Base-by-base conservation (phyloP, 2,888 invertebrate genomes). In the Spilosoma lubricipeda region DNA sequence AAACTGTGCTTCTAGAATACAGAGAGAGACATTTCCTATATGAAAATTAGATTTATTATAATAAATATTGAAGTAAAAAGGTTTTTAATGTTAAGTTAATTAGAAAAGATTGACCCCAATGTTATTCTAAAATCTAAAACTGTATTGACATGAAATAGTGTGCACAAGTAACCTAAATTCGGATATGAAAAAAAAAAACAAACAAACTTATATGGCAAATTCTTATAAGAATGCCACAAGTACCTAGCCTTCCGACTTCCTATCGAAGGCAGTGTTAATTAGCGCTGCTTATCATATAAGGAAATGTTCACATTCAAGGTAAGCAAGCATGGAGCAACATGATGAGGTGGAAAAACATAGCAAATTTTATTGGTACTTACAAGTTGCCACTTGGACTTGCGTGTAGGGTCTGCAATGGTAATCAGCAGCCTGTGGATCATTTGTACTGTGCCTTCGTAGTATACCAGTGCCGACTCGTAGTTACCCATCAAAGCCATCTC, bases 401-500 rank as follows among this genome's bases (percentile, higher is more conserved):
- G 96, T 76, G 97, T 96, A 59, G 97, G 97, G 92, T 99, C 98
- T 23, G 97, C 97, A 79, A 98, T 98, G 72, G 97, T 97, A 48
- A 97, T 96, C 67, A 99, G 96, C 77, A 99, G 96, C 87, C 98
- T 97, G 87, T 98, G 98, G 86, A 99, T 97, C 96, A 99, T 98
- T 92, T 99, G 98, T 76, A 99, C 97, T 18, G 98, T 98, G 72
- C 98, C 98, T 92, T 99, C 98, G 91, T 99, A 99, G 93, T 99
- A 99, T 76, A 99, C 98, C 83, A 98, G 97, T 39, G 99, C 98
- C 80, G 98, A 98, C 90, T 99, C 99, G 91, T 99, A 99, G 94
- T 99, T 99, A 36, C 99, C 99, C 91, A 98, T 97, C 88, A 99
- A 96, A 79, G 99, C 98, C 97, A 98, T 98, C 96, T 99, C 99